Evolutionary conservation across 2,888 invertebrate species (phyloP), one percentile per base, ranked within the genome.

Genomic region (Drosophila diplacantha): DNA sequence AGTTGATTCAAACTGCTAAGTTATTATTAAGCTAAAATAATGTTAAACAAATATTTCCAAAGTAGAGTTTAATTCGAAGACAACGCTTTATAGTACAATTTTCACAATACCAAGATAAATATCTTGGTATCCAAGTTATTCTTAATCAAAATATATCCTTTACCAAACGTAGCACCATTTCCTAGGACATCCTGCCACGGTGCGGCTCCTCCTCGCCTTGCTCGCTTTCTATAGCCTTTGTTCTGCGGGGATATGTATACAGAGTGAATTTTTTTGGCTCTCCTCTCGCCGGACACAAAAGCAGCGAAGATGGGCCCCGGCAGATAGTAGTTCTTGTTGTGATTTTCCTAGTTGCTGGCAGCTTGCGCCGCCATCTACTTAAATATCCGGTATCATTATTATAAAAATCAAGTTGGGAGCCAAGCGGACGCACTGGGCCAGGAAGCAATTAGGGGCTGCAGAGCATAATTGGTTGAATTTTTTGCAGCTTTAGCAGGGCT

Each of bases 341-440:
- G 75, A 71, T 70, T 72, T 58, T 75, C 63, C 59, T 71, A 58
- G 67, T 73, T 69, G 61, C 69, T 63, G 53, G 74, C 72, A 75
- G 81, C 72, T 81, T 78, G 65, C 72, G 79, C 71, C 72, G 71
- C 69, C 64, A 80, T 76, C 81, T 81, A 79, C 82, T 80, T 71
- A 81, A 80, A 80, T 81, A 81, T 80, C 82, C 80, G 80, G 80
- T 72, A 79, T 79, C 79, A 76, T 81, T 80, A 80, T 81, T 73
- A 79, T 75, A 82, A 79, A 76, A 80, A 81, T 76, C 63, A 71
- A 66, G 64, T 71, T 57, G 66, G 55, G 39, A 60, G 55, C 53
- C 54, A 58, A 64, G 68, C 68, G 74, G 68, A 71, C 68, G 70
- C 63, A 65, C 51, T 70, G 76, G 62, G 69, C 66, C 73, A 79